Evolutionary conservation across 2,888 invertebrate genomes (phyloP).

Genomic region (Operophtera brumata): DNA sequence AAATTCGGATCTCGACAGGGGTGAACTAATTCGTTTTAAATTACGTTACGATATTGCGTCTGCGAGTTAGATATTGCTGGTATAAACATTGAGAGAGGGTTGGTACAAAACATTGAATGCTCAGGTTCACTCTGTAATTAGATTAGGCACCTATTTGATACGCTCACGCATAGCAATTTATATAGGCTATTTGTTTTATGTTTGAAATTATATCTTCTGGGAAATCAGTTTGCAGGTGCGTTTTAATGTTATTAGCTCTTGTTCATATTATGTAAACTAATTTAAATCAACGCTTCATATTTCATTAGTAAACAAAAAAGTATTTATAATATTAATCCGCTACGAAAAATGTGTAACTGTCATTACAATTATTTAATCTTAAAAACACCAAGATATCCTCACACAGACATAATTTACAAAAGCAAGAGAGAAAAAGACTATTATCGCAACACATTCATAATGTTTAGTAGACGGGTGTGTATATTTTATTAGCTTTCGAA

Average conservation of each 20-base stretch:
- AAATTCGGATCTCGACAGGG: constrained; percentile 72
- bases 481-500: constrained; percentile 62
- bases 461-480: constrained; percentile 60
- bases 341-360: no score
- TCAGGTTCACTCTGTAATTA: constrained; percentile 51
- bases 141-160: constrained; percentile 53
- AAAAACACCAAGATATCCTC: constrained; percentile 41
- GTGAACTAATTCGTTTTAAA: constrained; percentile 79
- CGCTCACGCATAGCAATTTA: constrained; percentile 40
- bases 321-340: no score
- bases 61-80: constrained; percentile 71
- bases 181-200: constrained; percentile 20
- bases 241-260: not conserved
- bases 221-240: not conserved
- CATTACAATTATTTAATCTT: constrained; percentile 23
- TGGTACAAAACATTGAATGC: constrained; percentile 61
- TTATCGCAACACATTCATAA: constrained; percentile 52
- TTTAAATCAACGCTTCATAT: no score
- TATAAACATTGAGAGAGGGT: constrained; percentile 71
- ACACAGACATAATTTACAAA: constrained; percentile 52
- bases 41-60: constrained; percentile 79
- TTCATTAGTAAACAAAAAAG: no score
- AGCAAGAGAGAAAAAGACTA: constrained; percentile 44
- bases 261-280: no score
- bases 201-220: not conserved